These are phyloP conservation scores for Epinotia brunnichana DNA, from an alignment of 2,888 invertebrate genomes.

Conservation along the genomic window DNA sequence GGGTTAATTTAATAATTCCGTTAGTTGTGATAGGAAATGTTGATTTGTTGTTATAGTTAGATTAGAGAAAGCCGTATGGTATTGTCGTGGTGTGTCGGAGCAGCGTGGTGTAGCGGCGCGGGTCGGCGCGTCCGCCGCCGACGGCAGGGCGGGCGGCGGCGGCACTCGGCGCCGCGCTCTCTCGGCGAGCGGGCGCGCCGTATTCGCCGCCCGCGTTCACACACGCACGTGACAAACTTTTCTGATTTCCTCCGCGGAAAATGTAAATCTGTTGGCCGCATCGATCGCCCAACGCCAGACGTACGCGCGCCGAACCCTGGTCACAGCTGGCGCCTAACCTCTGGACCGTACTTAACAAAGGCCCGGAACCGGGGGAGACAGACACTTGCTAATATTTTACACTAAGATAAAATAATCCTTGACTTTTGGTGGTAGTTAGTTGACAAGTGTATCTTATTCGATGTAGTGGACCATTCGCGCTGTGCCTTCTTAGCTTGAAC, in stretches of 20 bases:
- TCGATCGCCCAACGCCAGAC: conserved; percentile 78
- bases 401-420: conserved; percentile 55
- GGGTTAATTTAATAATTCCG: neutral
- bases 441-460: conserved; percentile 66
- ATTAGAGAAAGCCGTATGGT: conserved; percentile 45
- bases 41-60: conserved; percentile 39
- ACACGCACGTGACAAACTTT: conserved; percentile 80
- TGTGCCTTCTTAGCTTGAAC: conserved; percentile 76
- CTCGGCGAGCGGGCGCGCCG: conserved; percentile 82
- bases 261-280: conserved; percentile 82
- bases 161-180: conserved; percentile 81
- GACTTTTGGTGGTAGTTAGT: conserved; percentile 68
- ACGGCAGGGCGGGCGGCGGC: conserved; percentile 60
- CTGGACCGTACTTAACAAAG: conserved; percentile 77
- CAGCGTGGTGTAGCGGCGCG: conserved; percentile 50
- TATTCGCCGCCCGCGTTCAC: conserved; percentile 69
- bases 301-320: conserved; percentile 71
- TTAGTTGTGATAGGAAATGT: neutral
- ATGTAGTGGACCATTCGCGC: conserved; percentile 78
- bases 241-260: conserved; percentile 80
- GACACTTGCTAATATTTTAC: conserved; percentile 61
- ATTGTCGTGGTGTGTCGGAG: conserved; percentile 43
- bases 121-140: conserved; percentile 48
- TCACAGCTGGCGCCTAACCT: conserved; percentile 79
- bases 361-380: conserved; percentile 57